Base-by-base conservation (phyloP, 1,140 invertebrate species). In the Alviniconcha marisindica region DNA sequence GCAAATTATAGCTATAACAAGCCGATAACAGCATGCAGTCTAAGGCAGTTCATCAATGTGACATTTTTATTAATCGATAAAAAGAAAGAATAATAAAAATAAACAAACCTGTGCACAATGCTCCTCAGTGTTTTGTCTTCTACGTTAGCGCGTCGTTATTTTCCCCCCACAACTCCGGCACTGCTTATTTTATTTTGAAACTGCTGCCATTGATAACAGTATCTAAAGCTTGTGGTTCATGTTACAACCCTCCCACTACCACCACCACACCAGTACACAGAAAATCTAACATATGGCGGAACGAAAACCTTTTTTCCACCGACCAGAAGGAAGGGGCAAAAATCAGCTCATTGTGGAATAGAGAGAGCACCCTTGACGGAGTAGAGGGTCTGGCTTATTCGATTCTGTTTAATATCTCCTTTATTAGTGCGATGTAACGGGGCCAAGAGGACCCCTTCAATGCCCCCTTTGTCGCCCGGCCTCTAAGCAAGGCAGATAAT, bases 391-490 rank as follows among this genome's bases (percentile, higher is more conserved):
- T 56, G 54, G 69, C 73, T 77, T 82, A 82, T 82, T 82, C 31
- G 71, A 82, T 82, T 82, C 71, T 74, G 81, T 77, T 82, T 82
- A 82, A 82, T 82, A 74, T 74, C 81, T 74, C 69, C 71, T 82
- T 82, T 76, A 82, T 82, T 82, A 82, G 81, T 74, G 71, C 81
- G 71, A 74, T 82, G 76, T 74, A 82, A 76, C 81, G 69, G 54
- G 48, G 15, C 66, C 44, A 82, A 82, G 81, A n/a, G 81, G 33
- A 33, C 56, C 18, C 81, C 51, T 44, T 71, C 48, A 82, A 24
- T 31, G 21, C 48, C n/a, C 63, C 51, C 71, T n/a, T 51, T 56
- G 71, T 74, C 69, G n/a, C 71, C 44, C 21, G 40, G 44, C 66
- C 48, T 36, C 38, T 24, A n/a, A 76, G 71, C 54, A 76, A 33